phyloP scores from a whole-genome alignment of 2,888 invertebrate genomes.

The Agriopis aurantiaria region DNA sequence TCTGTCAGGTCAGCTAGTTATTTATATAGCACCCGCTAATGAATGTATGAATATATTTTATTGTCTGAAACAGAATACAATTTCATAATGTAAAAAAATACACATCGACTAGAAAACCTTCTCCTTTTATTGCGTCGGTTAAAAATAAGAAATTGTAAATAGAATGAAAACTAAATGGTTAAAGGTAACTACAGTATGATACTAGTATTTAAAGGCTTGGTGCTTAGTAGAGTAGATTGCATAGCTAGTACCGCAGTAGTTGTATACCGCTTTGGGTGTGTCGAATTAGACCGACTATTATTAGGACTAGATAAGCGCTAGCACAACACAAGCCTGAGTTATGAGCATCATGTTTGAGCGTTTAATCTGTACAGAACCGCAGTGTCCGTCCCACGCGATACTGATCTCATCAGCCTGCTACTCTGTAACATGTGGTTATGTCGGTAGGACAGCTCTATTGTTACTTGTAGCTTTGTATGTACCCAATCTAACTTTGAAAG shows the following conservation, averaged over 20 bases:
- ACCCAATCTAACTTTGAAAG: neutral
- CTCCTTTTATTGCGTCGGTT: no score
- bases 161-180: no score
- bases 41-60: no score
- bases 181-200: neutral
- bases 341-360: constrained; percentile 14
- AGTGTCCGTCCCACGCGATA: constrained; percentile 15
- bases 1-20: no score
- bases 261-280: no score
- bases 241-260: no score
- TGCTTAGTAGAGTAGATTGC: neutral
- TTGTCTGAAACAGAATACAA: no score
- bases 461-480: neutral
- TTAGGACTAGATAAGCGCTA: constrained; percentile 3
- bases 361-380: constrained; percentile 21
- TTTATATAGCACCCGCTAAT: no score
- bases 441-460: neutral
- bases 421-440: constrained; percentile 1
- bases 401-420: constrained; percentile 12
- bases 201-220: no score
- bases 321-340: constrained; percentile 5
- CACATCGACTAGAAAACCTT: no score
- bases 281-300: neutral
- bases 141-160: no score
- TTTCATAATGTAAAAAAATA: no score